Evolutionary conservation across 53 echinoderm and acorn worm species (phyloP).

Genomic region (Temnopleurus reevesii): DNA sequence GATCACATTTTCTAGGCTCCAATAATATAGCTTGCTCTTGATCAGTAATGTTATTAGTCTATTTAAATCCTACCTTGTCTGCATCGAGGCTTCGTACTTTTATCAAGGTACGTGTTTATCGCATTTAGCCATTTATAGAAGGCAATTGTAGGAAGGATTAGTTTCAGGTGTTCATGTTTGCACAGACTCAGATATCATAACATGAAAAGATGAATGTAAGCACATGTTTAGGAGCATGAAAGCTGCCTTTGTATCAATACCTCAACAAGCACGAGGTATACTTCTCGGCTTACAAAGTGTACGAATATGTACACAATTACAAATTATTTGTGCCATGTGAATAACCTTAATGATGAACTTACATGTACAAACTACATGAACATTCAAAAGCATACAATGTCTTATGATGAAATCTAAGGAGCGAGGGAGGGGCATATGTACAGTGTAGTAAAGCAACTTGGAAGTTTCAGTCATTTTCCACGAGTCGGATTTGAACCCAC

Average conservation of each 20-base stretch:
- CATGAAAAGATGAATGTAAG: neutral
- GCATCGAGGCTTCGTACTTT: too few relatives aligned
- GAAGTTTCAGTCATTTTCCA: too few relatives aligned
- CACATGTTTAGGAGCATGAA: neutral
- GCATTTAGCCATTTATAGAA: neutral
- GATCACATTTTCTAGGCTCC: neutral
- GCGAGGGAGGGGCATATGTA: too few relatives aligned
- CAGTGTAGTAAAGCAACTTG: too few relatives aligned
- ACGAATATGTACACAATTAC: too few relatives aligned
- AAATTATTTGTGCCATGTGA: too few relatives aligned
- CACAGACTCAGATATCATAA: neutral
- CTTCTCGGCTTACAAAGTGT: too few relatives aligned
- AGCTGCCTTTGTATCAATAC: neutral
- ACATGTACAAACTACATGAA: neutral
- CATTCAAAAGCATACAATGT: too few relatives aligned
- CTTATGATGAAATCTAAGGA: too few relatives aligned
- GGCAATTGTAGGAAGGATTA: neutral
- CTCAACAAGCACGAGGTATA: neutral
- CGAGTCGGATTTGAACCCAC: too few relatives aligned
- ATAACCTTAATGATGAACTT: neutral
- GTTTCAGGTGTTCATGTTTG: neutral
- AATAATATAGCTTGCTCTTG: neutral
- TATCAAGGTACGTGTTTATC: too few relatives aligned
- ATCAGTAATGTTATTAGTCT: neutral
- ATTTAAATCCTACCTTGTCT: neutral